These are phyloP conservation scores for Eupithecia subfuscata DNA, from an alignment of 2,888 invertebrate species.

Conservation along the genomic window DNA sequence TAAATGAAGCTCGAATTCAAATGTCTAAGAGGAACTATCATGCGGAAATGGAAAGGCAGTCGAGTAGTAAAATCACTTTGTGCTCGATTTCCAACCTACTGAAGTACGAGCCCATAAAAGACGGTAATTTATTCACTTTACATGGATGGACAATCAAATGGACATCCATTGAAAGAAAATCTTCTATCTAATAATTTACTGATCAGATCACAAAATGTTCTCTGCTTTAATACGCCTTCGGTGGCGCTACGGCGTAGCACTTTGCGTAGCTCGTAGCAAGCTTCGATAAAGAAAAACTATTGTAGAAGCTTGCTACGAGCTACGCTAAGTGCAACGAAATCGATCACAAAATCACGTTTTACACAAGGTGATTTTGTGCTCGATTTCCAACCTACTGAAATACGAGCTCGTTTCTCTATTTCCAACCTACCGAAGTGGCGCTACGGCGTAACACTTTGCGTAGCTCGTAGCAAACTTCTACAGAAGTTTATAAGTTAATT, in stretches of 20 bases:
- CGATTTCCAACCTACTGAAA: too few relatives aligned
- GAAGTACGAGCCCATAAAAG: conserved; percentile 9
- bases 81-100: conserved; percentile 5
- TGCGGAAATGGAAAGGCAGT: conserved; percentile 22
- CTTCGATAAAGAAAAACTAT: too few relatives aligned
- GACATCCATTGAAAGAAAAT: not conserved
- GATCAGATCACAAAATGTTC: not conserved
- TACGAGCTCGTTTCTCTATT: too few relatives aligned
- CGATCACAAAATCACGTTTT: too few relatives aligned
- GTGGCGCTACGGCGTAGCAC: too few relatives aligned
- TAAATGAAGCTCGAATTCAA: conserved; percentile 27
- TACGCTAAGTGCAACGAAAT: too few relatives aligned
- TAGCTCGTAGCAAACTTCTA: not conserved
- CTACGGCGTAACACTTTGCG: not conserved
- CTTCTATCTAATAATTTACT: not conserved
- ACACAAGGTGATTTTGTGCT: too few relatives aligned
- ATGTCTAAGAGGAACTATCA: conserved; percentile 25
- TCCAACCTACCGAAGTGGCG: too few relatives aligned
- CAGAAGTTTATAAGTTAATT: not conserved
- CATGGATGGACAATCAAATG: not conserved
- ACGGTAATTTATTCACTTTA: conserved; percentile 2
- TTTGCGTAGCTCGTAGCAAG: too few relatives aligned
- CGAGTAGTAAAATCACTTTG: conserved; percentile 24
- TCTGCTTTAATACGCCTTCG: too few relatives aligned
- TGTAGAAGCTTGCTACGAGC: not conserved